A percentile compares a stretch with the other conserved stretches of the same genome.
phyloP scores from a whole-genome alignment of 2,113 vertebrate species.

The Onychorhynchus coronatus region DNA sequence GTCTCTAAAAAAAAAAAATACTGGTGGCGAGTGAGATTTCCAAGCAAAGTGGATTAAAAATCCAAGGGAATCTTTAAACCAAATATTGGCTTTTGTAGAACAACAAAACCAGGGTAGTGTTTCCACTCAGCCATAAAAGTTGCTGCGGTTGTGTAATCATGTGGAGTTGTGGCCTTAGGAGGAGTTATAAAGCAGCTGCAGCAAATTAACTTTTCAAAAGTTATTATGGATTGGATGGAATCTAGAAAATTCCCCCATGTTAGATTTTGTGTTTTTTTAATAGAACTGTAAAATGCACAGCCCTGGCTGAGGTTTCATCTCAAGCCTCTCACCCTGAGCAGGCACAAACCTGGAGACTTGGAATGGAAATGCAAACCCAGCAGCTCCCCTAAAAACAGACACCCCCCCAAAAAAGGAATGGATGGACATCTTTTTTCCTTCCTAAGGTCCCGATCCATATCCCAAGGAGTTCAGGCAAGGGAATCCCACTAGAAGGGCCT shows the following conservation, averaged over 20 bases:
- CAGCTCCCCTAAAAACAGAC: neutral
- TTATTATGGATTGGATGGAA: conserved; percentile 55
- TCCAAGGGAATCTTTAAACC: conserved; percentile 49
- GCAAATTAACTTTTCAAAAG: conserved; percentile 60
- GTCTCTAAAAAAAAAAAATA: neutral
- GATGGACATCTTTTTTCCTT: neutral
- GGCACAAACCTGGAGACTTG: neutral
- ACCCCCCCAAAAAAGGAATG: neutral
- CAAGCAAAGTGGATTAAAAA: conserved; percentile 47
- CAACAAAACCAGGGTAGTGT: conserved; percentile 48
- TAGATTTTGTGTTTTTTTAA: neutral
- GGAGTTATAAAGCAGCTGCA: conserved; percentile 56
- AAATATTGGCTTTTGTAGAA: conserved; percentile 52
- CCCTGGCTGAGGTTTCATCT: neutral
- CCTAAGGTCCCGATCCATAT: neutral
- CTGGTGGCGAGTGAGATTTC: neutral
- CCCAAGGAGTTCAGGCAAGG: neutral
- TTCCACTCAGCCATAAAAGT: conserved; percentile 52
- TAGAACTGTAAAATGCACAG: neutral
- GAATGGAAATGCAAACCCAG: neutral
- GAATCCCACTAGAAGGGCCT: neutral
- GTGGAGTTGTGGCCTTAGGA: conserved; percentile 58
- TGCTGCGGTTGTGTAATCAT: conserved; percentile 60
- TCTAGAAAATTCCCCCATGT: conserved; percentile 36
- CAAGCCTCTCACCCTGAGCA: neutral